Percentiles rank a stretch among this genome's conserved stretches.
Evolutionary conservation across 2,113 vertebrate species (phyloP).

Genomic region (Cricetomys ansorgei): DNA sequence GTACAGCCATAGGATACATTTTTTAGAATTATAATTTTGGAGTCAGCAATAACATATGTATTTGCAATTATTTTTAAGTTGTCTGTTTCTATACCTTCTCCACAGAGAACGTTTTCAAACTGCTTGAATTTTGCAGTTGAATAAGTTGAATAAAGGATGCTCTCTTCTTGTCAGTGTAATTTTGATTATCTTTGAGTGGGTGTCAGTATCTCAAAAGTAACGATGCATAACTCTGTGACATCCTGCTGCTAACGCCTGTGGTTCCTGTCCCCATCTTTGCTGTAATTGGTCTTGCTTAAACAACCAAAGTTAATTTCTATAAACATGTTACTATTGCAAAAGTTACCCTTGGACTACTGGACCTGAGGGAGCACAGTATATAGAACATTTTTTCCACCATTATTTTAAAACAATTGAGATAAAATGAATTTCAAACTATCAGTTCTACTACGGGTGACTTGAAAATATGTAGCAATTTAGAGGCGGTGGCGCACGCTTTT

Average conservation of each 20-base stretch:
- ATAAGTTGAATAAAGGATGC: background rate
- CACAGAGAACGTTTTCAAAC: background rate
- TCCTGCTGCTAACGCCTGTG: background rate
- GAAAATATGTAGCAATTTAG: background rate
- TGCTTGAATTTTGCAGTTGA: constrained; percentile 13
- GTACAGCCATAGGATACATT: background rate
- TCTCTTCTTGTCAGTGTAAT: background rate
- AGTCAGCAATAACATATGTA: background rate
- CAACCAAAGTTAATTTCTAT: background rate
- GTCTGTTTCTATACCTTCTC: background rate
- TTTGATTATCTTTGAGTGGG: background rate
- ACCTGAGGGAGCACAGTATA: background rate
- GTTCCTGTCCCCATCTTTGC: background rate
- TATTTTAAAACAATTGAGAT: background rate
- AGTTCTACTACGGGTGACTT: background rate
- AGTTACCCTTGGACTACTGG: background rate
- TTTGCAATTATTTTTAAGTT: background rate
- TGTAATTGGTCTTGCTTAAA: background rate
- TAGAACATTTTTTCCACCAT: background rate
- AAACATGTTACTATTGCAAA: background rate
- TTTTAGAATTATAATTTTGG: background rate
- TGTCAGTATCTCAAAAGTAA: background rate
- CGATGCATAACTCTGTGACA: background rate
- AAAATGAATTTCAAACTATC: background rate
- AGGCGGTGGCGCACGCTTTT: too few species aligned